Conservation (phyloP, 1,140 invertebrate species). For the Steinernema feltiae region DNA sequence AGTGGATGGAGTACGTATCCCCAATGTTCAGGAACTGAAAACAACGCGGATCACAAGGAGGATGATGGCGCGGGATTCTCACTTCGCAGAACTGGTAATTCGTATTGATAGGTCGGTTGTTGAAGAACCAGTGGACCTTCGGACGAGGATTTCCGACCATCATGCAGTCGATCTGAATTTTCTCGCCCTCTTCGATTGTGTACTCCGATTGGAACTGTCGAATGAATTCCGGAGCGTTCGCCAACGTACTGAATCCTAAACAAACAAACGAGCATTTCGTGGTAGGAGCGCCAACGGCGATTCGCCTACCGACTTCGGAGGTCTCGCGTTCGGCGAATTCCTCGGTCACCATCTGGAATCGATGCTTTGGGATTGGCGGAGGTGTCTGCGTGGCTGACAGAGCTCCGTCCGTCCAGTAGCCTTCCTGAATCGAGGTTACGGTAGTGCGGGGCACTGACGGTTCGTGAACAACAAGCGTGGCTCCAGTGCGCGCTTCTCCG, state of each 20-base stretch:
- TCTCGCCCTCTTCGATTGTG: constrained; percentile 59
- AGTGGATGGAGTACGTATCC: constrained; percentile 57
- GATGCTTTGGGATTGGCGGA: constrained; percentile 29
- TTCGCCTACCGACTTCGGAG: constrained; percentile 30
- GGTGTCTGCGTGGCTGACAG: constrained; percentile 35
- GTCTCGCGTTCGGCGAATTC: constrained; percentile 19
- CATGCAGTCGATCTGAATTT: constrained; percentile 59
- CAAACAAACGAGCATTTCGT: not conserved
- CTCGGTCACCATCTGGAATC: not conserved
- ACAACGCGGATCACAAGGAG: constrained; percentile 21
- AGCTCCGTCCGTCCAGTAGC: constrained; percentile 38
- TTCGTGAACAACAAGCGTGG: constrained; percentile 67
- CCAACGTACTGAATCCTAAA: constrained; percentile 40
- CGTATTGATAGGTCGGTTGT: constrained; percentile 59
- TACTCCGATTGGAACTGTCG: constrained; percentile 51
- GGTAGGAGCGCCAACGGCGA: not conserved
- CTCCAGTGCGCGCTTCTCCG: constrained; percentile 75
- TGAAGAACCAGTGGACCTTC: constrained; percentile 62
- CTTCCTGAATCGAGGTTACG: constrained; percentile 20
- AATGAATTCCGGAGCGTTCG: constrained; percentile 53
- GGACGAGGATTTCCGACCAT: constrained; percentile 61
- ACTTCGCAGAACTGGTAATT: constrained; percentile 50
- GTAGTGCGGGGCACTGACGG: not conserved
- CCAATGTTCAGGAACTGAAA: constrained; percentile 60
- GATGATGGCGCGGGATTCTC: not conserved